Base-by-base conservation (phyloP, 2,113 vertebrate genomes). In the Epinephelus lanceolatus region DNA sequence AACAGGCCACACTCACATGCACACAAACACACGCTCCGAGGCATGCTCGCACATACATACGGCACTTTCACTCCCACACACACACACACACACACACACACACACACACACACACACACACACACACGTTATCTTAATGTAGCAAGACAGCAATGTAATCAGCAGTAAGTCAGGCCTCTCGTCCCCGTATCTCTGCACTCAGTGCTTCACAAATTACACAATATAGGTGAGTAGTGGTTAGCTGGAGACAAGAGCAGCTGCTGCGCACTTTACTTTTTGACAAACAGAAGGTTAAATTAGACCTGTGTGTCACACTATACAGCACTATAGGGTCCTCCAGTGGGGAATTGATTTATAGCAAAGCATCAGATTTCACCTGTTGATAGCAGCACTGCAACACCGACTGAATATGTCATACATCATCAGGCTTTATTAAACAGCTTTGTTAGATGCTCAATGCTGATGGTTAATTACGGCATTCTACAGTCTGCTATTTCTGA, bases 121-220 rank as follows among this genome's bases (percentile, higher is more conserved):
- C 52, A 53, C 59, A 65, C 37, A 40, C 37, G 3, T 76, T 87
- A 88, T 91, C 86, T 91, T 45, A 66, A 69, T 47, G 82, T 68
- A 65, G 70, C 15, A 80, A 81, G 71, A 72, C 63, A 67, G 25
- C 79, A 82, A 19, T 76, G 81, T 80, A 86, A 90, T 88, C 86
- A 83, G 88, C 70, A 59, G 62, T 71, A 62, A 86, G 72, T 84
- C 87, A 87, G 76, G 67, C 62, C 65, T 56, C 62, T 76, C 9
- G 0, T 77, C 47, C 68, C 62, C 1, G 25, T 78, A 60, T 87
- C 74, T 65, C 81, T 62, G 67, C 55, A 37, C 59, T 40, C 62
- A 51, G 60, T 13, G 57, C 70, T 69, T 47, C 37, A 51, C 53
- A 57, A 70, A 86, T 53, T 17, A 74, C 67, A 81, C 82, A 74